Evolutionary conservation across 2,888 invertebrate genomes (phyloP).

Genomic region (Ametastegia equiseti): DNA sequence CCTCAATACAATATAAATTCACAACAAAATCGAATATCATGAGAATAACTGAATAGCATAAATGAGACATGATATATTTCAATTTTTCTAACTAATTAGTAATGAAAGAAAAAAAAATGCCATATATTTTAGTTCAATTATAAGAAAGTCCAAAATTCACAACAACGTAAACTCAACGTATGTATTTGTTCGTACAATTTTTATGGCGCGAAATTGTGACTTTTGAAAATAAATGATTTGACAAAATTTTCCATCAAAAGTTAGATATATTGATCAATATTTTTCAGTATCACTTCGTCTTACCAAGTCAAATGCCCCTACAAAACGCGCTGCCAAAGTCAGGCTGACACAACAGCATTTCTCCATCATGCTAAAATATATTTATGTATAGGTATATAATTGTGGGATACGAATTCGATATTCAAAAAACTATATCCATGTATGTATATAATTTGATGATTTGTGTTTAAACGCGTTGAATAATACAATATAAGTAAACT

Average conservation of each 20-base stretch:
- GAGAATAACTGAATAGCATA: no score
- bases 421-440: neutral
- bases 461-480: neutral
- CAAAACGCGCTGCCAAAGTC: slow-evolving; percentile 68
- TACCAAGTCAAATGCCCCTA: slow-evolving; percentile 72
- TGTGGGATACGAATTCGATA: neutral
- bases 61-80: no score
- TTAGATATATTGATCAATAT: neutral
- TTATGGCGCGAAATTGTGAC: neutral
- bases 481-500: no score
- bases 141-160: no score
- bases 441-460: neutral
- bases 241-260: neutral
- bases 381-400: neutral
- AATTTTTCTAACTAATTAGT: no score
- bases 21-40: no score
- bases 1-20: no score
- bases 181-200: no score
- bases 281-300: slow-evolving; percentile 53
- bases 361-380: slow-evolving; percentile 55
- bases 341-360: slow-evolving; percentile 66
- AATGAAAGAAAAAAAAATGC: no score
- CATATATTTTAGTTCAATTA: no score
- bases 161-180: no score
- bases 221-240: neutral